Conservation (phyloP, 1,140 invertebrate genomes). For the Lepeophtheirus salmonis region DNA sequence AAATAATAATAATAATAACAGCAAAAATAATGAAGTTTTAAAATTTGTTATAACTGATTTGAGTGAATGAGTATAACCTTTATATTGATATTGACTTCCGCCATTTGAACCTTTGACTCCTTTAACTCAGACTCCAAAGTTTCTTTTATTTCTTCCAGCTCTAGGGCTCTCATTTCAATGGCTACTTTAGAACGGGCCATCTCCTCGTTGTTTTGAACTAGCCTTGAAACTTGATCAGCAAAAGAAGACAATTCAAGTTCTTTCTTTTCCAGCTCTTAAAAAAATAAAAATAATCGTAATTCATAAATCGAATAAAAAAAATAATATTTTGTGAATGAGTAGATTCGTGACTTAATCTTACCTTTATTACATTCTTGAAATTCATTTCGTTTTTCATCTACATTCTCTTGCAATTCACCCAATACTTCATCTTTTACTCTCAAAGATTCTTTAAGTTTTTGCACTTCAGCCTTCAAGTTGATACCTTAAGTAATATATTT, state of each 20-base stretch:
- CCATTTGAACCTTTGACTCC: background rate
- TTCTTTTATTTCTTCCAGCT: slow-evolving; percentile 15
- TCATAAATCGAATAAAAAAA: too few relatives aligned
- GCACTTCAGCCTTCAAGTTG: background rate
- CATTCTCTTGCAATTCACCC: background rate
- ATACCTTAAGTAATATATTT: background rate
- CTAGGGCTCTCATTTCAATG: slow-evolving; percentile 6
- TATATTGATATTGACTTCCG: background rate
- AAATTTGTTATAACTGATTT: too few relatives aligned
- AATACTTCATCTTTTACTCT: background rate
- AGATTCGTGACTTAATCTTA: too few relatives aligned
- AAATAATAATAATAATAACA: too few relatives aligned
- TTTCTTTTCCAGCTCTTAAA: background rate
- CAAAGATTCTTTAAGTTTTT: background rate
- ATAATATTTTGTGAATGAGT: background rate
- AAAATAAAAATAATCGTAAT: background rate
- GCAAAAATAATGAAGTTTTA: too few relatives aligned
- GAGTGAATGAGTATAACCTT: background rate
- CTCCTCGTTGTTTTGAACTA: background rate
- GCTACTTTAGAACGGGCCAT: background rate
- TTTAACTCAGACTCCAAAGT: background rate
- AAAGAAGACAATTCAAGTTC: background rate
- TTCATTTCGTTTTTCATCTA: background rate
- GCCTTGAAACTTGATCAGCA: background rate
- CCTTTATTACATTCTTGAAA: background rate